A percentile compares a stretch with the other conserved stretches of the same genome.
These are phyloP conservation scores for Rhopilema esculentum DNA, from an alignment of 30 jellyfish, hydroid and myxozoan genomes.

Conservation along the genomic window DNA sequence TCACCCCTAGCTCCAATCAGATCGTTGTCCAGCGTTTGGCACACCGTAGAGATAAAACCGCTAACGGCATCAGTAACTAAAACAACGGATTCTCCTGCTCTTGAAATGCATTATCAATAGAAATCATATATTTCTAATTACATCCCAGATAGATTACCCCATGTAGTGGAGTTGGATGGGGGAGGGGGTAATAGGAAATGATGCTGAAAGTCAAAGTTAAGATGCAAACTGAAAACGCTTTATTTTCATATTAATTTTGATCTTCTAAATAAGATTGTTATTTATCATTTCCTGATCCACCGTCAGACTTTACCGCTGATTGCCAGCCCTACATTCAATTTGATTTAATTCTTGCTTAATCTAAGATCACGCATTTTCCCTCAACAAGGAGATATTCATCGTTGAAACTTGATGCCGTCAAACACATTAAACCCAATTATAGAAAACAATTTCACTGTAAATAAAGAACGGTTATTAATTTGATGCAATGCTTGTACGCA, in stretches of 20 bases:
- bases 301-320: slow-evolving; percentile 41
- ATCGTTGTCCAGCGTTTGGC: no score
- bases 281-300: slow-evolving; percentile 28
- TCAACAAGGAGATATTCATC: slow-evolving; percentile 17
- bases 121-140: no score
- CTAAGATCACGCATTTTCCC: background rate
- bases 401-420: background rate
- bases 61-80: no score
- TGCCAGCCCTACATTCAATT: slow-evolving; percentile 6
- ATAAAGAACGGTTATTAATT: background rate
- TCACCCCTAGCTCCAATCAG: no score
- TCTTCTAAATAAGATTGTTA: slow-evolving; percentile 19
- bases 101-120: no score
- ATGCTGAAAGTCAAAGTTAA: background rate
- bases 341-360: background rate
- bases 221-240: background rate
- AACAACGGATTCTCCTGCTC: no score
- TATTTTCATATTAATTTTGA: background rate
- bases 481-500: background rate
- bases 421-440: slow-evolving; percentile 18
- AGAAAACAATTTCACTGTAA: slow-evolving; percentile 2
- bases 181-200: background rate
- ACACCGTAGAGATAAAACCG: no score
- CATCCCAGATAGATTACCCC: no score
- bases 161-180: no score